Conservation (phyloP, 2,797 vertebrate species). For the Astyanax mexicanus region DNA sequence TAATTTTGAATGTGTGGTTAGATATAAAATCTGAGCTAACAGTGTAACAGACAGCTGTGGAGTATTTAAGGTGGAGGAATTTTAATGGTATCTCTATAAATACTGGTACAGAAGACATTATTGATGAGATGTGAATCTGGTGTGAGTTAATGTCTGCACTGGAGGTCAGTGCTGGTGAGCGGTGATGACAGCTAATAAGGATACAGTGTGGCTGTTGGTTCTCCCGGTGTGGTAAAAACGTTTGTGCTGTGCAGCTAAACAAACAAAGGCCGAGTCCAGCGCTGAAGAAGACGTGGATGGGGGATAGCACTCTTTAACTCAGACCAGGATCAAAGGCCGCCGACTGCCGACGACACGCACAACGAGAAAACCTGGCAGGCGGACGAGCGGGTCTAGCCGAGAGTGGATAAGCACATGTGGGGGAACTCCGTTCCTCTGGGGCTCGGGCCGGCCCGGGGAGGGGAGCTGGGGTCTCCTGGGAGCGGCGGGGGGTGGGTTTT, state of each 20-base stretch:
- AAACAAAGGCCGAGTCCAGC: slow-evolving; percentile 85
- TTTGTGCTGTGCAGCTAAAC: slow-evolving; percentile 89
- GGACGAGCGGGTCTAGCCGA: slow-evolving; percentile 59
- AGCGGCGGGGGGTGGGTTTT: slow-evolving; percentile 54
- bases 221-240: slow-evolving; percentile 83
- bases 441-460: slow-evolving; percentile 22
- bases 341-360: slow-evolving; percentile 75
- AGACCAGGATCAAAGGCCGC: slow-evolving; percentile 87
- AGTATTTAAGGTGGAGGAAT: too few species aligned
- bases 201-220: slow-evolving; percentile 80
- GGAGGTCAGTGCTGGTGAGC: slow-evolving; percentile 58
- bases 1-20: too few species aligned
- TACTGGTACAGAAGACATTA: too few species aligned
- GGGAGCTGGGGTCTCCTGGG: slow-evolving; percentile 65
- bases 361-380: slow-evolving; percentile 79
- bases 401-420: slow-evolving; percentile 71
- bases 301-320: slow-evolving; percentile 75
- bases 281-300: slow-evolving; percentile 92
- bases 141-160: slow-evolving; percentile 10
- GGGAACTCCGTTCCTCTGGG: neutral
- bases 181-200: slow-evolving; percentile 74
- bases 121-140: too few species aligned
- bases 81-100: too few species aligned
- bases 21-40: too few species aligned
- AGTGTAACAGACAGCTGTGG: too few species aligned